Evolutionary conservation across 2,113 vertebrate genomes (phyloP), one percentile per base, ranked within the genome.

Genomic region (Herpetotheres cachinnans): DNA sequence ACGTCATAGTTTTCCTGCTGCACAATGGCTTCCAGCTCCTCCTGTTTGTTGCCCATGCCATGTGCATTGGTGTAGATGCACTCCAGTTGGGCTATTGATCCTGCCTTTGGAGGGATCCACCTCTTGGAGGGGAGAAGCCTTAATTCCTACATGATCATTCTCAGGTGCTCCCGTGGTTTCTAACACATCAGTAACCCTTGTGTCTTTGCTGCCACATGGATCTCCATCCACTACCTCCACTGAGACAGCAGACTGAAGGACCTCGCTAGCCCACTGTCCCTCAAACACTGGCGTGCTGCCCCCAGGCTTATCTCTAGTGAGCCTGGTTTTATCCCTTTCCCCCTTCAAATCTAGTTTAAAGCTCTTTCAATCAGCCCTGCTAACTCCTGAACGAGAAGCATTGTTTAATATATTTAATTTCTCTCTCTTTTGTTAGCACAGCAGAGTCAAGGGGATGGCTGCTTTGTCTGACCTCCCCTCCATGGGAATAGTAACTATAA

Each of bases 401-500:
- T 95, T 94, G 82, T 90, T 97, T 95, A 93, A 96, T 97, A 97
- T 97, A 96, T 95, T 98, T 97, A 93, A 97, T 98, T 97, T 97
- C 90, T 98, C 76, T 84, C 70, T 94, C 95, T 97, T 98, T 98
- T 98, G 96, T 98, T 96, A 95, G 91, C 67, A 84, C 11, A 81
- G 91, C 65, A 86, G 93, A 97, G 92, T 96, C 73, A 92, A 90
- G 97, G 96, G 95, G 96, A 94, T 0, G 56, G 82, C 82, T 62
- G 82, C 97, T 98, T 98, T 97, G 87, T 97, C 93, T 98, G 98
- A 98, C 97, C 97, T 97, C 72, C 61, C 61, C 84, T 98, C 97
- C 93, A 95, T 85, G 97, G 97, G 97, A 97, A 98, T 97, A 98
- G 97, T 97, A 97, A 97, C 97, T 94, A 92, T 98, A 98, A 98